These are phyloP conservation scores for Gobio occitaniae DNA, from an alignment of 2,797 vertebrate species.

Conservation along the genomic window DNA sequence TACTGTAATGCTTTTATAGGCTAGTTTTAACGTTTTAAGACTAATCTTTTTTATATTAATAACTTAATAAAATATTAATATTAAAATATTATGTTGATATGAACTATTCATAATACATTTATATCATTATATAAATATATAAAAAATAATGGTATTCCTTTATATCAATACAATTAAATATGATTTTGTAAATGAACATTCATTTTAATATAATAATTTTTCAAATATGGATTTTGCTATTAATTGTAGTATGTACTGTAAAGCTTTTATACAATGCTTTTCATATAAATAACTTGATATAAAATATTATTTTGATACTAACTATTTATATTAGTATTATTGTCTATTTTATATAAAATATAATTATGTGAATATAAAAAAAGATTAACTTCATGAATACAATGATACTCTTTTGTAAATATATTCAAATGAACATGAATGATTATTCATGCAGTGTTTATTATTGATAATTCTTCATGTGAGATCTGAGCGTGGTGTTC, in stretches of 20 bases:
- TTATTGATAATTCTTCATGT: too few species aligned
- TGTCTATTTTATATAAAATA: background rate
- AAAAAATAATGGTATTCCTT: background rate
- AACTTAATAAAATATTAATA: background rate
- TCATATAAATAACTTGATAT: too few species aligned
- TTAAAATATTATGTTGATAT: background rate
- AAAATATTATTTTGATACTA: background rate
- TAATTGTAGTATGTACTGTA: too few species aligned
- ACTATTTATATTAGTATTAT: background rate
- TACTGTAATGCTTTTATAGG: too few species aligned
- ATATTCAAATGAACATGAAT: background rate
- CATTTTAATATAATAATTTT: too few species aligned
- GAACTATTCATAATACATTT: background rate
- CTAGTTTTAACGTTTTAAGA: too few species aligned
- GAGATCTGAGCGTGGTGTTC: conserved; percentile 60
- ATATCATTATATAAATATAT: background rate
- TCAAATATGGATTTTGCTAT: too few species aligned
- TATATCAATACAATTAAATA: background rate
- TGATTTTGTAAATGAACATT: too few species aligned
- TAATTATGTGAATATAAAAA: background rate
- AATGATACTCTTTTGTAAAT: background rate
- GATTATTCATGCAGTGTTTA: too few species aligned
- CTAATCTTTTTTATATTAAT: too few species aligned
- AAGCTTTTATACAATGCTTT: too few species aligned
- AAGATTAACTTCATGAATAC: background rate